These are phyloP conservation scores for Theristicus caerulescens DNA, from an alignment of 2,113 vertebrate species.

Conservation along the genomic window DNA sequence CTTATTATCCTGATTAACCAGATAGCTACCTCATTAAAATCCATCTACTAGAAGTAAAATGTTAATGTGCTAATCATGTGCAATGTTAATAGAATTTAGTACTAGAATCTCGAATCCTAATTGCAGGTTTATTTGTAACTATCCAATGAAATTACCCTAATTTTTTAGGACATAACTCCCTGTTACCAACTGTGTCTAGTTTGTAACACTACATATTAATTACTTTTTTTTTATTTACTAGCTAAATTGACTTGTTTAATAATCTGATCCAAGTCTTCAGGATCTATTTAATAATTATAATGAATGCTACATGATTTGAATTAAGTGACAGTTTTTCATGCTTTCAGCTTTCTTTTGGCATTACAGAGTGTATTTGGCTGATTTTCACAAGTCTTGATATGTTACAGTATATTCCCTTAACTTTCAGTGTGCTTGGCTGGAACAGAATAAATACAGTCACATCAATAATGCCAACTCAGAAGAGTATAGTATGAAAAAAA, in stretches of 20 bases:
- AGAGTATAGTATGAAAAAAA: neutral
- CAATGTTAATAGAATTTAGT: neutral
- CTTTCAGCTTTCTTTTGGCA: neutral
- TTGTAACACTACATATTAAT: neutral
- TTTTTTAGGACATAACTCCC: neutral
- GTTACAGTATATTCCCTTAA: neutral
- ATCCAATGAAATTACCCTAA: neutral
- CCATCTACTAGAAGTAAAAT: neutral
- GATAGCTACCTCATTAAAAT: conserved; percentile 9
- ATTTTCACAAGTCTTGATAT: neutral
- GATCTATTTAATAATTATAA: neutral
- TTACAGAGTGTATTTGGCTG: neutral
- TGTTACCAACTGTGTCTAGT: neutral
- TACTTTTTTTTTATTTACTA: neutral
- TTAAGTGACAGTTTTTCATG: neutral
- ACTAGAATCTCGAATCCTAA: neutral
- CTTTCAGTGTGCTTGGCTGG: neutral
- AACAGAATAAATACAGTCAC: neutral
- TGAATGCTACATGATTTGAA: neutral
- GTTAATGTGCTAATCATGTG: neutral
- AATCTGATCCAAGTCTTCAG: neutral
- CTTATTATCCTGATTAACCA: conserved; percentile 15
- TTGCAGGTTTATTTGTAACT: neutral
- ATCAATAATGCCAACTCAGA: neutral
- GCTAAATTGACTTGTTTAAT: neutral